Evolutionary conservation across 2,888 invertebrate species (phyloP), one percentile per base, ranked within the genome.

Genomic region (Chamaedrilus cognettii): DNA sequence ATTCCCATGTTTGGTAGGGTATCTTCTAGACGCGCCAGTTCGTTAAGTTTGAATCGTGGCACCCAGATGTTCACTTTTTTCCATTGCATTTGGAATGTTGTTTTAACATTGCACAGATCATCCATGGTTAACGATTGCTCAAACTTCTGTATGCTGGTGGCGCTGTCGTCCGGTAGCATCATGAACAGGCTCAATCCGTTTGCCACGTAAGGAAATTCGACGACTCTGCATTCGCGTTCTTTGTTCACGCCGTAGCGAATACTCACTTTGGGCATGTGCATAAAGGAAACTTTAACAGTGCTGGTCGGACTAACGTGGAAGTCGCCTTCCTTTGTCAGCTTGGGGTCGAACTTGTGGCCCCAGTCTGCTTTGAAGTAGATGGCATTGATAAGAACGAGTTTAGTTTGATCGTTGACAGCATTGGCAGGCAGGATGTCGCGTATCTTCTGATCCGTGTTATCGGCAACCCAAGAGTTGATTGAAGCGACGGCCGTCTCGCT

Each of bases 401-500:
- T 68, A 7, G 79, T 80, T 28, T 67, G 32, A 28, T 50, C 58
- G 60, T 69, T 74, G 11, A 83, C 69, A n/a, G 73, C 70, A 57
- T 86, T 86, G 0, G 87, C n/a, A 1, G 85, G 79, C 57, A 96
- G 83, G 2, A 96, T 85, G 75, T 93, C 86, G 74, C 89, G 88
- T 70, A 96, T 95, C 81, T 90, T 92, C 5, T 90, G 84, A 63
- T 91, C 89, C 0, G 96, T 96, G 77, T 91, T 87, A 3, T 87
- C 80, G 77, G 89, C 89, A 52, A 92, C 92, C 92, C 94, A 94
- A 42, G 80, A 75, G 79, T 96, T 96, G 60, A 96, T 93, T 7
- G 55, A 35, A 4, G 32, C 4, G 28, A 33, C n/a, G 33, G 19
- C 26, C 2, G 11, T n/a, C n/a, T n/a, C n/a, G n/a, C n/a, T n/a